Conservation (phyloP, 2,113 vertebrate species). For the Nannobrachium achirus region DNA sequence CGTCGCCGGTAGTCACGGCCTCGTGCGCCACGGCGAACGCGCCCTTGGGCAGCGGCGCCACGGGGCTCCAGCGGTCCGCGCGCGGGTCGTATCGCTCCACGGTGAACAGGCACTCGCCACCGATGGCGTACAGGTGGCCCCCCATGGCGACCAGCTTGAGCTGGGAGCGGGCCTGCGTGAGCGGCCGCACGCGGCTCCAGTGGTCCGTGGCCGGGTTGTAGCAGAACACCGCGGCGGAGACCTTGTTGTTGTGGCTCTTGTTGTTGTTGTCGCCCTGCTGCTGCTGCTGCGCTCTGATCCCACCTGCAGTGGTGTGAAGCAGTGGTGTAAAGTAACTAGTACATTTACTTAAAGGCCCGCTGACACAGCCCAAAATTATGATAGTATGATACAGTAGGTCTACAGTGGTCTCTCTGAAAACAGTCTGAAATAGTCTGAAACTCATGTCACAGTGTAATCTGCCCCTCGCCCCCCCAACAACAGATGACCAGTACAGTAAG, state of each 20-base stretch:
- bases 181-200: constrained; percentile 83
- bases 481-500: too few relatives aligned
- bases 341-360: too few relatives aligned
- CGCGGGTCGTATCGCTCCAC: constrained; percentile 94
- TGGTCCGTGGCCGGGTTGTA: constrained; percentile 86
- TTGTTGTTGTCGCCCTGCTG: constrained; percentile 61
- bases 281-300: too few relatives aligned
- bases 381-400: too few relatives aligned
- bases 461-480: too few relatives aligned
- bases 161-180: constrained; percentile 88
- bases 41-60: constrained; percentile 88
- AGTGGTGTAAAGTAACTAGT: too few relatives aligned
- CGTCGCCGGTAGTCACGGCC: constrained; percentile 83
- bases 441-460: too few relatives aligned
- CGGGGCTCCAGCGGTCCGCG: constrained; percentile 84
- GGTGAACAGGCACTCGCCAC: constrained; percentile 90
- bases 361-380: too few relatives aligned
- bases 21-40: constrained; percentile 91
- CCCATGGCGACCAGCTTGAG: constrained; percentile 88
- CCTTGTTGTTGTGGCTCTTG: constrained; percentile 74
- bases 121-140: constrained; percentile 88
- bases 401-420: too few relatives aligned
- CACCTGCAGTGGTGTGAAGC: too few relatives aligned
- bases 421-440: too few relatives aligned
- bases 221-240: constrained; percentile 88